Conservation (phyloP, 2,797 vertebrate genomes). For the Alcedo atthis region DNA sequence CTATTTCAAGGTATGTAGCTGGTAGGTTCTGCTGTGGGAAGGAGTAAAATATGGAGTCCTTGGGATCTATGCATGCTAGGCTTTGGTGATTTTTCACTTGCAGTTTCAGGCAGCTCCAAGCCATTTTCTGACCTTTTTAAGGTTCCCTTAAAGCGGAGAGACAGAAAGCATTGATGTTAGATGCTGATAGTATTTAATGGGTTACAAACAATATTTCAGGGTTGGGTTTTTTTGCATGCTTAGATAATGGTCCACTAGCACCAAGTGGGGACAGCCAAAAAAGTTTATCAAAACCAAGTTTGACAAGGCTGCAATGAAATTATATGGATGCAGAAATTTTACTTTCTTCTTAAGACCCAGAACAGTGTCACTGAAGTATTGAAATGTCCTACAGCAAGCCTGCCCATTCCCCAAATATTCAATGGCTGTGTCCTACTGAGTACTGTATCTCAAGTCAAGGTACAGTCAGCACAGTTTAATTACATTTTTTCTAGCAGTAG, state of each 20-base stretch:
- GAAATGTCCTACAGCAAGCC: not conserved
- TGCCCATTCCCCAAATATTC: not conserved
- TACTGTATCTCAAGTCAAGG: not conserved
- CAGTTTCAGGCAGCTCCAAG: not conserved
- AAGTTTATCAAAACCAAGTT: not conserved
- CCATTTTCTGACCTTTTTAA: not conserved
- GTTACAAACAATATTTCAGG: not conserved
- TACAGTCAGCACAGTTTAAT: not conserved
- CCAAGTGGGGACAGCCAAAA: not conserved
- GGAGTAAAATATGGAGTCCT: not conserved
- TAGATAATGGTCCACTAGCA: not conserved
- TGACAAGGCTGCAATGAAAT: not conserved
- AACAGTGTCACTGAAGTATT: not conserved
- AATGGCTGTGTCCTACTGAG: not conserved
- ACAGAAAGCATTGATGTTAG: not conserved
- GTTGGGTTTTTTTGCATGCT: not conserved
- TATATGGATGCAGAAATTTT: not conserved
- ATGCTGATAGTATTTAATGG: not conserved
- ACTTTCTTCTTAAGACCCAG: not conserved
- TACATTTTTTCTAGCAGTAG: not conserved
- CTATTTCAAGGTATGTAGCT: accelerated
- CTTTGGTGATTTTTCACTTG: not conserved
- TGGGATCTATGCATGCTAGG: not conserved
- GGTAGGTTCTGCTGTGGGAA: not conserved
- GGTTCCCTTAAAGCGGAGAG: not conserved